Percentiles rank a stretch among this genome's conserved stretches.
These are phyloP conservation scores for Penaeus chinensis DNA, from an alignment of 1,140 invertebrate species.

Conservation along the genomic window DNA sequence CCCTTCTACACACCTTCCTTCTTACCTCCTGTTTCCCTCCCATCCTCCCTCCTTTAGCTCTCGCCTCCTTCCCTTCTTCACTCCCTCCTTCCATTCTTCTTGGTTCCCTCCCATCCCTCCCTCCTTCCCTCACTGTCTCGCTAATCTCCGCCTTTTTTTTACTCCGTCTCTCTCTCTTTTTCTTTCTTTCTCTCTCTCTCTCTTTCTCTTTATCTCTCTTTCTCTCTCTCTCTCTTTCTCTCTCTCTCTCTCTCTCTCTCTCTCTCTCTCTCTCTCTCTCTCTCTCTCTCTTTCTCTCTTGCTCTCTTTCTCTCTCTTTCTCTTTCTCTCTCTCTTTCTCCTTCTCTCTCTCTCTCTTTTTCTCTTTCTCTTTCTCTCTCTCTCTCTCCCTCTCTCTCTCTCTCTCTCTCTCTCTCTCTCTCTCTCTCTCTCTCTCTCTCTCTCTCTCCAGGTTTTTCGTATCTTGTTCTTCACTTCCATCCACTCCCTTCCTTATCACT, in stretches of 20 bases:
- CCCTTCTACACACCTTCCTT: neutral
- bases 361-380: neutral
- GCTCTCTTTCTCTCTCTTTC: neutral
- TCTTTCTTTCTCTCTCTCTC: neutral
- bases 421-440: neutral
- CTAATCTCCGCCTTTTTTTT: neutral
- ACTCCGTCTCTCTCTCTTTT: neutral
- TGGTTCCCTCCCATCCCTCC: neutral
- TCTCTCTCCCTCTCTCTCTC: neutral
- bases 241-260: neutral
- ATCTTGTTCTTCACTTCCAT: neutral
- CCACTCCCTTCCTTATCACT: neutral
- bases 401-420: too few relatives aligned
- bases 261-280: neutral
- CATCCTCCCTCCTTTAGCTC: neutral
- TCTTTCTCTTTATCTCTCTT: neutral
- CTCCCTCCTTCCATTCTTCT: neutral
- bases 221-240: neutral
- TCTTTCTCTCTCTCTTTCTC: neutral
- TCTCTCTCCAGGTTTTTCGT: neutral
- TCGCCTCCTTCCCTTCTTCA: neutral
- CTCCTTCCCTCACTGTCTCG: neutral
- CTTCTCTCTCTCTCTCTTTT: neutral
- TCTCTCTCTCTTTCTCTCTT: neutral
- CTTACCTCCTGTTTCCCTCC: neutral